Percentiles rank a stretch among this genome's conserved stretches.
phyloP scores from a whole-genome alignment of 2,797 vertebrate genomes.

The Alectoris magna region DNA sequence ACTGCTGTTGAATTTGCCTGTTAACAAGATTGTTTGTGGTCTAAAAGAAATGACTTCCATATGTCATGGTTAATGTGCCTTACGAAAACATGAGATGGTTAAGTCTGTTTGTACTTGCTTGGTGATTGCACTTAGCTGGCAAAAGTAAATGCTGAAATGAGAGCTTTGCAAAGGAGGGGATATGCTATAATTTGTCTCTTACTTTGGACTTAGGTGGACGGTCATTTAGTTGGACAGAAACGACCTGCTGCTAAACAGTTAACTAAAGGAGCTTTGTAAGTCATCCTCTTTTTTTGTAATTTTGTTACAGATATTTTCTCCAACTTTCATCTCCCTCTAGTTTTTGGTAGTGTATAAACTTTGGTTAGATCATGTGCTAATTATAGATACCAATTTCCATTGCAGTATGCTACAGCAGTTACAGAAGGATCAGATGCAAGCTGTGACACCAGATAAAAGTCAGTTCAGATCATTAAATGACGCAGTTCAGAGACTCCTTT shows the following conservation, averaged over 20 bases:
- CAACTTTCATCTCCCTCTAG: not conserved
- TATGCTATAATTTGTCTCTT: constrained; percentile 44
- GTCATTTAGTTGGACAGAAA: constrained; percentile 84
- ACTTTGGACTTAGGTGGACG: constrained; percentile 78
- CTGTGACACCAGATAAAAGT: constrained; percentile 85
- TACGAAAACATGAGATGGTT: not conserved
- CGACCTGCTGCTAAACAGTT: constrained; percentile 88
- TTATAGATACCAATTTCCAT: not conserved
- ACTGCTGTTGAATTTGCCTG: not conserved
- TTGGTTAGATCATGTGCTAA: not conserved
- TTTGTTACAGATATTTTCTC: not conserved
- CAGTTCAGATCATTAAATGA: constrained; percentile 88
- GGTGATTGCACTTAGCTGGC: not conserved
- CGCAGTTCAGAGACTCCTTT: constrained; percentile 89
- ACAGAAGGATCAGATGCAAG: constrained; percentile 87
- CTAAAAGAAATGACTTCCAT: not conserved
- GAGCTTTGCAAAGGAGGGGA: not conserved
- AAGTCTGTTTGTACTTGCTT: not conserved
- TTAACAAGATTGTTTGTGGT: not conserved
- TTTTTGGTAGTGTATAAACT: not conserved
- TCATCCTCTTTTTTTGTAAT: constrained; percentile 38
- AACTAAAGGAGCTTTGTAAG: constrained; percentile 95
- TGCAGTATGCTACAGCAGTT: constrained; percentile 90
- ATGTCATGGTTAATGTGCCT: not conserved
- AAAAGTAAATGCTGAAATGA: not conserved